Evolutionary conservation across 2,113 vertebrate species (phyloP), one percentile per base, ranked within the genome.

Genomic region (Mastomys natalensis): DNA sequence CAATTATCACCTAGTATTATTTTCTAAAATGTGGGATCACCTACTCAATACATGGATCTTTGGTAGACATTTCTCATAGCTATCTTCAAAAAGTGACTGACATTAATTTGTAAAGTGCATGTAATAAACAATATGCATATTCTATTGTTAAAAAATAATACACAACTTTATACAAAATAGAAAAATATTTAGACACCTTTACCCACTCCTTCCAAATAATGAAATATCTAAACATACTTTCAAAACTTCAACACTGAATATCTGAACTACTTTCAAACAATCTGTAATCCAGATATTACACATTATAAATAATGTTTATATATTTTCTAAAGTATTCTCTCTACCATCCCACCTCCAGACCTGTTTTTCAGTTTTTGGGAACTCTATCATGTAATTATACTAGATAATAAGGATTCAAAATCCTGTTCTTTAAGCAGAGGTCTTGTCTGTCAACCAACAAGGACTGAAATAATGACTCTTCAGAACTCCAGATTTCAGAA

Each of bases 51-150:
- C 16, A 31, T 45, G 78, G 24, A 91, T 95, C 72, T 95, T 96
- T 74, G 45, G 72, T 70, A n/a, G 93, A 95, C 80, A 95, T 93
- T 95, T 37, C 37, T 81, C 72, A 60, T 89, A 43, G 58, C 89
- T 95, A 1, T 98, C 97, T 94, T 97, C 97, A 96, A 90, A 91
- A 98, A 98, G 97, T 98, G 98, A 98, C 98, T 98, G 5, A 91
- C 97, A 85, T 64, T 90, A 70, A 94, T 95, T 88, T 64, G 11
- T 96, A 80, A 95, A 73, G 91, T 60, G 43, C 85, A 87, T 78
- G 66, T 21, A 22, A 96, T 90, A 86, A 89, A 26, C 31, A 22
- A 66, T 95, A 60, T n/a, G 11, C 91, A 34, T 94, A 95, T 97
- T 96, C 76, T 92, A 29, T 95, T 55, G 64, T 89, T 26, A 31